phyloP scores from a whole-genome alignment of 2,113 vertebrate species.

The Rhinolophus sinicus region DNA sequence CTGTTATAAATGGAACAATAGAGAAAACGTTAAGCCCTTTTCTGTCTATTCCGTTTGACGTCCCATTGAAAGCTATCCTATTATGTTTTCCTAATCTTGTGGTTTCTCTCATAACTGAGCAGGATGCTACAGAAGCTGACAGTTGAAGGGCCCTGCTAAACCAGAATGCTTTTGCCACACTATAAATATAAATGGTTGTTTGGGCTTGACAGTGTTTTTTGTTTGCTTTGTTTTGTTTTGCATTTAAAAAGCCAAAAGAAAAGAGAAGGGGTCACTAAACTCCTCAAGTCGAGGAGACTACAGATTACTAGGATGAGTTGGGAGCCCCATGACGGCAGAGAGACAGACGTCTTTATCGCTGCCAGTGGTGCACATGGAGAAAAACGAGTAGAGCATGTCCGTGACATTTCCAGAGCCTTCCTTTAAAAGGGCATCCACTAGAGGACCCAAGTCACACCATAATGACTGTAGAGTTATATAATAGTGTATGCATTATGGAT shows the following conservation, averaged over 20 bases:
- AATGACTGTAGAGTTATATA: neutral
- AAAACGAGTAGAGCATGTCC: rapidly evolving
- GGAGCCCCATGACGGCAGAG: neutral
- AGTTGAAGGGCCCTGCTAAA: constrained; percentile 43
- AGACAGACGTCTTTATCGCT: constrained; percentile 4
- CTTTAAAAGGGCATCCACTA: neutral
- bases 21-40: constrained; percentile 68
- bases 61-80: neutral
- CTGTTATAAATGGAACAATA: neutral
- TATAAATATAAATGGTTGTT: constrained; percentile 70
- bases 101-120: constrained; percentile 57
- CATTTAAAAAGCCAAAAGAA: constrained; percentile 57
- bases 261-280: neutral
- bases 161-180: constrained; percentile 41
- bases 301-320: neutral
- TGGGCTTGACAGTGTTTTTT: constrained; percentile 59
- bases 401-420: neutral
- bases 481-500: neutral
- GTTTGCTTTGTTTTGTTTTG: neutral
- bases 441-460: neutral
- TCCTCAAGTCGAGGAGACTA: neutral
- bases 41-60: constrained; percentile 50
- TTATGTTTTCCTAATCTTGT: constrained; percentile 27
- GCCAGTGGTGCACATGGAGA: neutral
- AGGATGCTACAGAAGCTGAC: neutral